A percentile compares a stretch with the other conserved stretches of the same genome.
Evolutionary conservation across 92 coral and sea anemone genomes (phyloP).

Genomic region (Muricea muricata): DNA sequence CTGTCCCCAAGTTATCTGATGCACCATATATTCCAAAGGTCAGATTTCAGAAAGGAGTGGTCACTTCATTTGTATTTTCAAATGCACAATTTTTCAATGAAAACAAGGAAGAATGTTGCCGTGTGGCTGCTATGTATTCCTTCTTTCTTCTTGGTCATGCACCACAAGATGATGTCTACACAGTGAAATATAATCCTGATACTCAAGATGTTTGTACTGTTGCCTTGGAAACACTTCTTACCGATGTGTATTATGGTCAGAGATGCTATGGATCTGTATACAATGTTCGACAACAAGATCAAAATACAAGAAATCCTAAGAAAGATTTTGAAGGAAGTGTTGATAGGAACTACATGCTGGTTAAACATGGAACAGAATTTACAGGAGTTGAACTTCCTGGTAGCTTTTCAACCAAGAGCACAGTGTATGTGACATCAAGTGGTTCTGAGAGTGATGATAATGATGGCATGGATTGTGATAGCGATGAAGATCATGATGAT

Average conservation of each 20-base stretch:
- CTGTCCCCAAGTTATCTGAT: background rate
- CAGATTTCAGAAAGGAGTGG: background rate
- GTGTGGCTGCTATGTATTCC: constrained; percentile 36
- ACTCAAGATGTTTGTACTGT: constrained; percentile 29
- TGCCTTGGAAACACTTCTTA: background rate
- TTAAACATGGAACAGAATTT: constrained; percentile 31
- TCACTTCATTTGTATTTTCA: constrained; percentile 14
- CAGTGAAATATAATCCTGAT: constrained; percentile 17
- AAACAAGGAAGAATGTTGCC: constrained; percentile 14
- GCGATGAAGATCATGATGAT: background rate
- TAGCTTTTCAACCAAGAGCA: constrained; percentile 12
- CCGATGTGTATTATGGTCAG: constrained; percentile 19
- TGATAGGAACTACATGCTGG: constrained; percentile 33
- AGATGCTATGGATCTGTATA: constrained; percentile 28
- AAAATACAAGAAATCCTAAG: constrained; percentile 13
- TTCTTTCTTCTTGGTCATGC: constrained; percentile 34
- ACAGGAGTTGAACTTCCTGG: constrained; percentile 15
- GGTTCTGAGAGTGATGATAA: background rate
- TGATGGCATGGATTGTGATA: background rate
- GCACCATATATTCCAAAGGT: background rate
- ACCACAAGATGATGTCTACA: constrained; percentile 32
- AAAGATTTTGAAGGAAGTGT: constrained; percentile 31
- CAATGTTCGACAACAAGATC: constrained; percentile 35
- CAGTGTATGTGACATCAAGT: background rate
- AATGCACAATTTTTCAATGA: constrained; percentile 9